phyloP scores from a whole-genome alignment of 2,888 invertebrate species.

The Drosophila formosana region DNA sequence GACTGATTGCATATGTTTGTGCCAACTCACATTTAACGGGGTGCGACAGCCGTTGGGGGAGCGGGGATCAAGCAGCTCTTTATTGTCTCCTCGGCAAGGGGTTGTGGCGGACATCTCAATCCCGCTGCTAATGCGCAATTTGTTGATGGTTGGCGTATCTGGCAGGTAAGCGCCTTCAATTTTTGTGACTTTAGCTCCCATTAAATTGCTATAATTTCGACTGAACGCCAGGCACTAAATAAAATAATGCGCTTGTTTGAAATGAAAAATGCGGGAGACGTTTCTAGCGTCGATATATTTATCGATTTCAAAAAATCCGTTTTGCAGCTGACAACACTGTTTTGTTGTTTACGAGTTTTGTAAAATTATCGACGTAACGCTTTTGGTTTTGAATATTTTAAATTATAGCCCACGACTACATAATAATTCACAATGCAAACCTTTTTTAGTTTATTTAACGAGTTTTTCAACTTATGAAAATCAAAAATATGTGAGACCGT shows the following conservation, averaged over 20 bases:
- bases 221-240: neutral
- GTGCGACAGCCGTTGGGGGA: slow-evolving; percentile 81
- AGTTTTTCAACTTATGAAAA: too few species aligned
- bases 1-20: neutral
- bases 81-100: slow-evolving; percentile 43
- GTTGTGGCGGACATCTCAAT: slow-evolving; percentile 38
- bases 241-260: slow-evolving; percentile 58
- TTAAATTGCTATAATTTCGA: slow-evolving; percentile 30
- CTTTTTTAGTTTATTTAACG: too few species aligned
- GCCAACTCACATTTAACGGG: slow-evolving; percentile 72
- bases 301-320: slow-evolving; percentile 29
- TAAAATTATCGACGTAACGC: slow-evolving; percentile 23
- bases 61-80: slow-evolving; percentile 73
- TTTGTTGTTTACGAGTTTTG: neutral
- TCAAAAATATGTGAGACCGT: too few species aligned
- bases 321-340: slow-evolving; percentile 9
- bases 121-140: slow-evolving; percentile 37
- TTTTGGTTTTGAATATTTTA: too few species aligned
- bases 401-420: too few species aligned
- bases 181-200: slow-evolving; percentile 82
- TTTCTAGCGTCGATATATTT: slow-evolving; percentile 49
- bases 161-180: slow-evolving; percentile 73
- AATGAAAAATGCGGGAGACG: slow-evolving; percentile 66
- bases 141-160: slow-evolving; percentile 64
- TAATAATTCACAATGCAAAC: too few species aligned